Percentiles rank a stretch among this genome's conserved stretches.
Conservation (phyloP, 2,113 vertebrate genomes). For the Aramus guarauna region DNA sequence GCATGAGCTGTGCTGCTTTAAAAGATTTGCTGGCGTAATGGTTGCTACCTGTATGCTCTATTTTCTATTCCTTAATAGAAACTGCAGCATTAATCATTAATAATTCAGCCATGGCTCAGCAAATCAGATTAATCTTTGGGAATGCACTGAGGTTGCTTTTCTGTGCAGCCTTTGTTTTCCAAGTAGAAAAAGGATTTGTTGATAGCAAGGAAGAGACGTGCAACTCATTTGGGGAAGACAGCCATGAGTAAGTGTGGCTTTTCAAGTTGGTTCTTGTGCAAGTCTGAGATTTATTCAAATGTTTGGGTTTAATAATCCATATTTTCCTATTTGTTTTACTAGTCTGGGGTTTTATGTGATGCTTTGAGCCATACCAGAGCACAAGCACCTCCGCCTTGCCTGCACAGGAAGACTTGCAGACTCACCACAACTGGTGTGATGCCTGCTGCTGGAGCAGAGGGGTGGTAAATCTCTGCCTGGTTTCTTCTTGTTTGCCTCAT, state of each 20-base stretch:
- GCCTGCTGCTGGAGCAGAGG: fast-evolving
- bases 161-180: not conserved
- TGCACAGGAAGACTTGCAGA: not conserved
- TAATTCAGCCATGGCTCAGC: not conserved
- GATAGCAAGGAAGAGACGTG: not conserved
- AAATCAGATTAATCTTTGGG: not conserved
- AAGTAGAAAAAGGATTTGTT: not conserved
- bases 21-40: not conserved
- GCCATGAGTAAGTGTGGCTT: fast-evolving
- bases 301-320: not conserved
- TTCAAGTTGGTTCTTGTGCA: not conserved
- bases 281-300: not conserved
- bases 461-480: not conserved
- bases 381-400: not conserved
- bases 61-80: not conserved
- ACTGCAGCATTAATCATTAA: not conserved
- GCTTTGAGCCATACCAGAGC: not conserved
- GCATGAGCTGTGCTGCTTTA: not conserved
- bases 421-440: not conserved
- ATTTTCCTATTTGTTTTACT: not conserved
- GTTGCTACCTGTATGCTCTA: not conserved
- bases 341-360: not conserved
- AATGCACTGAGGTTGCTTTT: not conserved
- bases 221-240: fast-evolving
- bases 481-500: not conserved